A percentile compares a stretch with the other conserved stretches of the same genome.
These are phyloP conservation scores for Vollenhovia emeryi DNA, from an alignment of 1,140 invertebrate species.

Conservation along the genomic window DNA sequence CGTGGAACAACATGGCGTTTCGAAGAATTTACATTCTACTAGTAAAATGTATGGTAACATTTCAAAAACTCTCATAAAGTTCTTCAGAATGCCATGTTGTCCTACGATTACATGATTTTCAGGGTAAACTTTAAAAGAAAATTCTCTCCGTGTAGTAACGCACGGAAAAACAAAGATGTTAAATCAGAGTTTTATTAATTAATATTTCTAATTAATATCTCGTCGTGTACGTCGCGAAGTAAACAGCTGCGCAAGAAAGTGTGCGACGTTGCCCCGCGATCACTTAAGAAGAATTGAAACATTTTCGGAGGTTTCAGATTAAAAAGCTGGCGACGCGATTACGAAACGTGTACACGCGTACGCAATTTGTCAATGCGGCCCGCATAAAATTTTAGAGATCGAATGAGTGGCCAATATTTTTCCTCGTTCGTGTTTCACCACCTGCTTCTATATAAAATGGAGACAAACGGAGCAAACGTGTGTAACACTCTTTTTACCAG, in stretches of 20 bases:
- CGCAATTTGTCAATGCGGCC: not conserved
- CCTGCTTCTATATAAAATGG: not conserved
- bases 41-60: too few relatives aligned
- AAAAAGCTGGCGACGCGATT: not conserved
- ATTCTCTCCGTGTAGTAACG: too few relatives aligned
- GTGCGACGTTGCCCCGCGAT: not conserved
- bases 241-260: not conserved
- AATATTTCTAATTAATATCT: not conserved
- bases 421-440: not conserved
- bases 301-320: not conserved
- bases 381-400: constrained; percentile 33
- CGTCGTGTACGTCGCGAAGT: not conserved
- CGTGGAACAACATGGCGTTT: too few relatives aligned
- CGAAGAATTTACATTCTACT: too few relatives aligned
- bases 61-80: too few relatives aligned
- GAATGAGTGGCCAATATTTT: constrained; percentile 20
- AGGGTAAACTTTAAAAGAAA: too few relatives aligned
- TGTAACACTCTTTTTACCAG: not conserved
- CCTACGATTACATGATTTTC: too few relatives aligned
- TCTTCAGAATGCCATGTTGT: too few relatives aligned
- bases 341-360: not conserved
- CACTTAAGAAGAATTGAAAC: not conserved
- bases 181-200: not conserved
- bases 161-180: not conserved
- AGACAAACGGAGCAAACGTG: not conserved